Base-by-base conservation (phyloP, 2,113 vertebrate species). In the Meles meles region DNA sequence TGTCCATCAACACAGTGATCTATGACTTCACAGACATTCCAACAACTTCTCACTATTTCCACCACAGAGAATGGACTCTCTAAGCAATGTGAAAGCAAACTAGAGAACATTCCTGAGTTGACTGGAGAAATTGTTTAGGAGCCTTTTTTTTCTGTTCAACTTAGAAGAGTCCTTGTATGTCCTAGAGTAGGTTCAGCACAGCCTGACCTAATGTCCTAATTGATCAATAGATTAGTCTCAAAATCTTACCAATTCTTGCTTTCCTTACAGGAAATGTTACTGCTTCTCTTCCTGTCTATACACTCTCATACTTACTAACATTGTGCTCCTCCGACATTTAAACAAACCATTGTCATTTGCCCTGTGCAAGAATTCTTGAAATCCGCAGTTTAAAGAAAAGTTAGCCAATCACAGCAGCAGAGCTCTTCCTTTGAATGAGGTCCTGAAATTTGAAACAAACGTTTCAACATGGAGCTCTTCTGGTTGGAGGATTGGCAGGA, bases 371-470 rank as follows among this genome's bases (percentile, higher is more conserved):
- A 81, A 55, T 95, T 79, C 57, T 59, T 88, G 31, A 95, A 72
- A 55, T 91, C 57, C 31, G 25, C 1, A 61, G 21, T 61, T 86
- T 89, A 93, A 91, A 67, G 42, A 85, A 90, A 67, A 84, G 12
- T 83, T 81, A 39, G 21, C 49, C 21, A 85, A 82, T 27, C 8
- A 44, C 39, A 61, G 23, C 81, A 81, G 52, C 42, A 93, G 17
- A 86, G 72, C 21, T 55, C 20, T 93, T 86, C 92, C 80, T 72
- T 93, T 15, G 76, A 81, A 86, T 37, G 37, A 95, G 90, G 84
- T 82, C 83, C 29, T 67, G 77, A 92, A 93, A 69, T 96, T 96
- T 57, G 52, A 95, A 69, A 87, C 29, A 74, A 55, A 55, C 13
- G 10, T 65, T 93, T 97, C 44, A 72, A 42, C 42, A 20, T 2